phyloP scores from a whole-genome alignment of 2,888 invertebrate genomes.

The Uloborus plumipes region DNA sequence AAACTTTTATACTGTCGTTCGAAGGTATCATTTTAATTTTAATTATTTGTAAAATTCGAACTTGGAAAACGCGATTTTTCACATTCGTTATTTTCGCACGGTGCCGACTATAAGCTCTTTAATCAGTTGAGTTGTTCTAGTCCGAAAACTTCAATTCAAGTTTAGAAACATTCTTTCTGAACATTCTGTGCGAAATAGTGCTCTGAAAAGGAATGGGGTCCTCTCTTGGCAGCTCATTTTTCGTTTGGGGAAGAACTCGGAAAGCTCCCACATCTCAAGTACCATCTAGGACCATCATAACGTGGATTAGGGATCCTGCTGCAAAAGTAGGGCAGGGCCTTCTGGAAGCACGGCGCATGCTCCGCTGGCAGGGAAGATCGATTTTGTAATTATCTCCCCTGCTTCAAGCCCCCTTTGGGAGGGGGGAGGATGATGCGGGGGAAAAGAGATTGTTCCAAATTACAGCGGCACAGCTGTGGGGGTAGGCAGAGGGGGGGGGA shows the following conservation, averaged over 20 bases:
- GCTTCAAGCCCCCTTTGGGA: conserved; percentile 8
- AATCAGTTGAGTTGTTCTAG: no score
- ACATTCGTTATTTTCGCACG: no score
- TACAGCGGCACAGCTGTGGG: conserved; percentile 52
- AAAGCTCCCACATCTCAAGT: conserved; percentile 5
- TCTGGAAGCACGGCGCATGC: conserved; percentile 27
- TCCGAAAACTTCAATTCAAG: no score
- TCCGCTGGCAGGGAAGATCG: conserved; percentile 27
- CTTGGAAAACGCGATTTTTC: no score
- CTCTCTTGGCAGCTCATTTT: conserved; percentile 3
- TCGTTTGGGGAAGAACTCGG: conserved; percentile 2
- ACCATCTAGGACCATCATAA: neutral
- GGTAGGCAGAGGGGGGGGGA: conserved; percentile 11
- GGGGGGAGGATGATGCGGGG: conserved; percentile 8
- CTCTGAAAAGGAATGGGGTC: neutral
- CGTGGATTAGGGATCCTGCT: no score
- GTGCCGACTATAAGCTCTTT: no score
- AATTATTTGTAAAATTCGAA: no score
- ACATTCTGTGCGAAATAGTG: no score
- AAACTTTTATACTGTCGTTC: no score
- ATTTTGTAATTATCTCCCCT: conserved; percentile 62
- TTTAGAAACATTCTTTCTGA: no score
- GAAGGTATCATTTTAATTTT: no score
- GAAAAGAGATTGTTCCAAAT: conserved; percentile 61
- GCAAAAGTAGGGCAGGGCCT: conserved; percentile 34